Base-by-base conservation (phyloP, 1,140 invertebrate genomes). In the Brachionus calyciflorus region DNA sequence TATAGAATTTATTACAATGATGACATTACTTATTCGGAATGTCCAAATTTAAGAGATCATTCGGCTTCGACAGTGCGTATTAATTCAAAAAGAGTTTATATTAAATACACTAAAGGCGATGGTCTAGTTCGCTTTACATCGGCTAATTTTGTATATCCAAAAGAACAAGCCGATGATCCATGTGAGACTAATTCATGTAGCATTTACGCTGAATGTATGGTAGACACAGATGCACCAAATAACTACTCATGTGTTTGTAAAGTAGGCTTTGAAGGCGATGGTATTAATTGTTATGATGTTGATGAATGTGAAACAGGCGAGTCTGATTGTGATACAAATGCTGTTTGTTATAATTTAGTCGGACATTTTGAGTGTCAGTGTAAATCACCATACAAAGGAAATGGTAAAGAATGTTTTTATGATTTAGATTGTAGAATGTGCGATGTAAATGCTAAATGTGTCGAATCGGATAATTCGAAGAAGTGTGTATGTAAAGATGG, bases 191-290 rank as follows among this genome's bases (percentile, higher is more conserved):
- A 77, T 17, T 28, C 49, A 9, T 77, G 76, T 37, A 53, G 49
- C 17, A 77, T 60, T 30, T 55, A 77, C 21, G 76, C 76, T 19
- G 55, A 77, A 63, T 77, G 76, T 48, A 9, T 77, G 4, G 14
- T 26, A 24, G 40, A 77, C 40, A 17, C 19, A 48, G 49, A 63
- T 17, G 49, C 55, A 3, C 76, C 69, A 12, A 51, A 76, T 17
- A 73, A 73, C 40, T 73, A 73, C 33, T 28, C 49, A 33, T 77
- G 76, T 53, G 28, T 77, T 21, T 77, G 76, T 37, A 60, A 65
- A 12, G 40, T 60, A 12, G 76, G 76, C n/a, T 76, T 76, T 30
- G 53, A 57, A 57, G 73, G 73, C 17, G 73, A 76, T 48, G 73
- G 73, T 44, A 33, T 28, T 5, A 73, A 73, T 14, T 73, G 69